These are phyloP conservation scores for Leptoclinus maculatus DNA, from an alignment of 2,797 vertebrate genomes.

Conservation along the genomic window DNA sequence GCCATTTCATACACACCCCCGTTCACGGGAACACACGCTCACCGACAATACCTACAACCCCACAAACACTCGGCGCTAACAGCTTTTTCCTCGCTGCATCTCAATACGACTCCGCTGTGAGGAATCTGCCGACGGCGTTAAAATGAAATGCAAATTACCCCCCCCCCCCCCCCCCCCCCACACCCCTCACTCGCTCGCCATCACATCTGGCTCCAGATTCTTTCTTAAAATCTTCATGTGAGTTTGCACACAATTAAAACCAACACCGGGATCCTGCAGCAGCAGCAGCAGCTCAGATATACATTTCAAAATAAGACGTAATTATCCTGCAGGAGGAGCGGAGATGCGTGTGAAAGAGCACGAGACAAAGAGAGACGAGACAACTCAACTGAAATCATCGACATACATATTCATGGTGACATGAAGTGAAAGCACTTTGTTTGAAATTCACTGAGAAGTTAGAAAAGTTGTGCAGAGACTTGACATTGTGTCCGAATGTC, in stretches of 20 bases:
- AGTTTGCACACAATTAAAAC: conserved; percentile 81
- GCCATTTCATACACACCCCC: conserved; percentile 28
- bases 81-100: conserved; percentile 61
- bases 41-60: conserved; percentile 28
- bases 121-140: conserved; percentile 59
- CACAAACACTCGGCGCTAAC: conserved; percentile 9
- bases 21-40: conserved; percentile 13
- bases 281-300: conserved; percentile 48
- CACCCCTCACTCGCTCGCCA: neutral
- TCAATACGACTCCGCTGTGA: conserved; percentile 58
- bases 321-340: conserved; percentile 65
- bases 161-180: neutral
- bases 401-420: conserved; percentile 69
- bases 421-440: conserved; percentile 12
- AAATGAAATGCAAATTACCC: conserved; percentile 79
- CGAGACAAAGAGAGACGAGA: neutral
- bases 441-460: conserved; percentile 4
- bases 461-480: conserved; percentile 10
- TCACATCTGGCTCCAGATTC: conserved; percentile 76
- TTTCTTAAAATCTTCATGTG: conserved; percentile 60
- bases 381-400: conserved; percentile 24
- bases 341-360: conserved; percentile 38
- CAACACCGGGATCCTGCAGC: conserved; percentile 59
- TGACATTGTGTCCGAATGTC: neutral
- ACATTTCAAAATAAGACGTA: conserved; percentile 75